A percentile compares a stretch with the other conserved stretches of the same genome.
phyloP scores from a whole-genome alignment of 2,797 vertebrate species.

The Echeneis naucrates region DNA sequence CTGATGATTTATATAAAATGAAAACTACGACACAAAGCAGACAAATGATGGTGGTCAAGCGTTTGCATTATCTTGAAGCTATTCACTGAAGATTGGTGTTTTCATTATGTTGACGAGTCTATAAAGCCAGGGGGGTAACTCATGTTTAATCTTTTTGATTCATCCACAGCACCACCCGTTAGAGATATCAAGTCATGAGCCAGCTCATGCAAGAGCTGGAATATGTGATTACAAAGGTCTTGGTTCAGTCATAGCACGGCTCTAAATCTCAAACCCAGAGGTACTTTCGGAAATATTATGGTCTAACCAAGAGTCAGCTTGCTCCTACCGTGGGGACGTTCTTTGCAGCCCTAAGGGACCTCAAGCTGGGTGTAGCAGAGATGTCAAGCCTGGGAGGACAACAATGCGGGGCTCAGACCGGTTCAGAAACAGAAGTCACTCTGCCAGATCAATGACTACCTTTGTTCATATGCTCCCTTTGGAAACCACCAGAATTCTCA shows the following conservation, averaged over 20 bases:
- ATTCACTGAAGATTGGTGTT: conserved; percentile 60
- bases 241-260: conserved; percentile 44
- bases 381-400: conserved; percentile 50
- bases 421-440: conserved; percentile 61
- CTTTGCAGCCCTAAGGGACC: conserved; percentile 8
- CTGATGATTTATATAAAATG: conserved; percentile 36
- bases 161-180: conserved; percentile 41
- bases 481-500: conserved; percentile 41
- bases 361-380: conserved; percentile 23
- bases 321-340: conserved; percentile 34
- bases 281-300: conserved; percentile 50
- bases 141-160: conserved; percentile 63
- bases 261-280: conserved; percentile 55
- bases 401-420: conserved; percentile 50
- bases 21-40: conserved; percentile 44
- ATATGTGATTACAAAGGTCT: conserved; percentile 59
- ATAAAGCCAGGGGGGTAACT: conserved; percentile 58
- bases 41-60: conserved; percentile 51
- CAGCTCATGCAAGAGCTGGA: conserved; percentile 43
- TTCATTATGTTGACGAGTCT: conserved; percentile 55
- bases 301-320: conserved; percentile 38
- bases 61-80: conserved; percentile 52
- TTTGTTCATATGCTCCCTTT: conserved; percentile 68
- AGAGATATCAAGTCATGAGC: conserved; percentile 52
- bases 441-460: conserved; percentile 65